Percentiles rank a stretch among this genome's conserved stretches.
These are phyloP conservation scores for Ceratothoa steindachneri DNA, from an alignment of 2,888 invertebrate genomes.

Conservation along the genomic window DNA sequence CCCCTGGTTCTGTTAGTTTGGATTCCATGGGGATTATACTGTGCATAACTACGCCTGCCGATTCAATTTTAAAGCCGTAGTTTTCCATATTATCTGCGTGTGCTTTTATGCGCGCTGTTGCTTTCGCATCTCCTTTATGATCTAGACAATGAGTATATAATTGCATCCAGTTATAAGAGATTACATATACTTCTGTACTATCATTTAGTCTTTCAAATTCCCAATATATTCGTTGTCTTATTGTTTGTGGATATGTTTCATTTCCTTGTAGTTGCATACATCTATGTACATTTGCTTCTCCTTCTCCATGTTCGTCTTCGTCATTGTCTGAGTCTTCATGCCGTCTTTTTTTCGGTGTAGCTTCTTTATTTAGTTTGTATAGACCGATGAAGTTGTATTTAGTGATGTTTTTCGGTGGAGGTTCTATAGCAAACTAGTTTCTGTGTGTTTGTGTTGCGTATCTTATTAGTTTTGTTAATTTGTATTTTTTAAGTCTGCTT, in stretches of 20 bases:
- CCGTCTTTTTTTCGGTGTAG: constrained; percentile 2
- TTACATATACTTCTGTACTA: not conserved
- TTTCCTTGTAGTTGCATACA: not conserved
- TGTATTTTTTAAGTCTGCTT: not conserved
- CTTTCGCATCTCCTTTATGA: not conserved
- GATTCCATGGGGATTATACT: not conserved
- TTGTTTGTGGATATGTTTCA: not conserved
- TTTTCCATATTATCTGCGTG: not conserved
- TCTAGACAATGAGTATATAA: not conserved
- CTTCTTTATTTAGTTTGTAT: not conserved
- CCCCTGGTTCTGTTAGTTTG: not conserved
- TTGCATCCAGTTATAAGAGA: not conserved
- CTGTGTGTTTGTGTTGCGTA: not conserved
- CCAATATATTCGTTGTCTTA: not conserved
- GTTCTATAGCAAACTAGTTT: not conserved
- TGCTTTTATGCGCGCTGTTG: not conserved
- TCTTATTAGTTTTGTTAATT: not conserved
- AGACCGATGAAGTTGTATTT: not conserved
- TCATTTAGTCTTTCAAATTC: not conserved
- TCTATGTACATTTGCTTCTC: not conserved
- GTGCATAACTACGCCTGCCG: not conserved
- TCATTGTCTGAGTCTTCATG: too few species aligned
- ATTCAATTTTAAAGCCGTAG: not conserved
- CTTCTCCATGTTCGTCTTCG: not conserved
- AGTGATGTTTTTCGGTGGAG: not conserved